Evolutionary conservation across 2,888 invertebrate genomes (phyloP).

Genomic region (Blastobasis adustella): DNA sequence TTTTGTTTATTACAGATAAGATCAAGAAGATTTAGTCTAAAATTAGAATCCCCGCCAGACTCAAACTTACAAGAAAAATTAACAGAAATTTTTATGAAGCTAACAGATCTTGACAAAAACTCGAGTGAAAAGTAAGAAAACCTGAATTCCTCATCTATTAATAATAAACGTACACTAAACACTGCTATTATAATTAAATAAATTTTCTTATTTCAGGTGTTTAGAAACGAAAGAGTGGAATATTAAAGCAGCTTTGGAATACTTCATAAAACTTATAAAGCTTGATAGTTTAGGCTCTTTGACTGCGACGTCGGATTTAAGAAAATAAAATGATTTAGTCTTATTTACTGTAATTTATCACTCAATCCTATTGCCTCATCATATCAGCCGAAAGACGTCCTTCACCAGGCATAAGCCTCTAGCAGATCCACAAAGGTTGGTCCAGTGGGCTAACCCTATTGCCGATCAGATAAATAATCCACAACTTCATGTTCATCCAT

Average conservation of each 20-base stretch:
- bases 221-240: conserved; percentile 79
- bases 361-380: too few relatives aligned
- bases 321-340: too few relatives aligned
- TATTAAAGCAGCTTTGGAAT: conserved; percentile 52
- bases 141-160: not conserved
- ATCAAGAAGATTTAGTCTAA: conserved; percentile 32
- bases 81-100: conserved; percentile 41
- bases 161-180: too few relatives aligned
- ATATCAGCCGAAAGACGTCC: too few relatives aligned
- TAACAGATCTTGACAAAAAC: conserved; percentile 39
- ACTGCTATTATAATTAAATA: not conserved
- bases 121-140: conserved; percentile 37
- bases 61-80: conserved; percentile 40
- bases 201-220: conserved; percentile 63
- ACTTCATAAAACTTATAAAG: conserved; percentile 43
- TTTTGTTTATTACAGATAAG: conserved; percentile 31
- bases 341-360: too few relatives aligned
- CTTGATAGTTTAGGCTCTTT: conserved; percentile 32
- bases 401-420: too few relatives aligned
- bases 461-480: too few relatives aligned
- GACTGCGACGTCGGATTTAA: too few relatives aligned
- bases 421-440: too few relatives aligned
- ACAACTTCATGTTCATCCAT: too few relatives aligned
- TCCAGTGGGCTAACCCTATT: too few relatives aligned
- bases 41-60: conserved; percentile 44